phyloP scores from a whole-genome alignment of 2,888 invertebrate genomes.

The Drosophila lutescens region DNA sequence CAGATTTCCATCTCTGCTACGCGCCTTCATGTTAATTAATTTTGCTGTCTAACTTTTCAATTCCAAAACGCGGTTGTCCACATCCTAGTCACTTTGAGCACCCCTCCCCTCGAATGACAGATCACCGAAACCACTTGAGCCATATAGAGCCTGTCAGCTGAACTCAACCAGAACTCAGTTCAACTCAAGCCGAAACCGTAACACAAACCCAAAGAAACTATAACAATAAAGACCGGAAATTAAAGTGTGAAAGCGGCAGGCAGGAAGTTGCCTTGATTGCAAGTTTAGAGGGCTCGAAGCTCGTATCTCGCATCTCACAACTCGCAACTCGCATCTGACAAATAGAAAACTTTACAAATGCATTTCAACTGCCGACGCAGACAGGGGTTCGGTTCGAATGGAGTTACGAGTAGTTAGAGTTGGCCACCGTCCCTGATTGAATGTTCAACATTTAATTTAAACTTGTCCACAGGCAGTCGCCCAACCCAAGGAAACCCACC shows the following conservation, averaged over 20 bases:
- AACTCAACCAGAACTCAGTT: conserved; percentile 34
- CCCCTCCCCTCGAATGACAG: conserved; percentile 47
- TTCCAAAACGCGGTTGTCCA: conserved; percentile 45
- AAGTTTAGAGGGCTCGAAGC: conserved; percentile 44
- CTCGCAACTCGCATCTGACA: conserved; percentile 51
- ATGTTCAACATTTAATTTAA: conserved; percentile 78
- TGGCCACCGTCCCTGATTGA: conserved; percentile 66
- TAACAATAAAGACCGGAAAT: conserved; percentile 78
- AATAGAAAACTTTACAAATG: conserved; percentile 74
- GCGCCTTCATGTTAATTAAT: conserved; percentile 24
- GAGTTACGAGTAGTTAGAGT: conserved; percentile 40
- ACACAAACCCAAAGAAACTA: conserved; percentile 62
- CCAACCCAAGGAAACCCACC: conserved; percentile 13
- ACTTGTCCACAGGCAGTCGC: conserved; percentile 56
- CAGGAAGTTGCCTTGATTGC: conserved; percentile 79
- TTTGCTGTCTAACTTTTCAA: conserved; percentile 35
- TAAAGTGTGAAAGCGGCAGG: conserved; percentile 77
- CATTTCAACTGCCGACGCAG: conserved; percentile 60
- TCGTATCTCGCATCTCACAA: conserved; percentile 38
- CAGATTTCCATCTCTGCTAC: not conserved
- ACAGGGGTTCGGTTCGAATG: conserved; percentile 5
- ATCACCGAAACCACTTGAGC: conserved; percentile 64
- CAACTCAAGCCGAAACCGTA: conserved; percentile 44
- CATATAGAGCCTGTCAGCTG: conserved; percentile 39
- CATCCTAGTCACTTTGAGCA: conserved; percentile 45